phyloP scores from a whole-genome alignment of 1,140 invertebrate species.

The Leptopilina boulardi region DNA sequence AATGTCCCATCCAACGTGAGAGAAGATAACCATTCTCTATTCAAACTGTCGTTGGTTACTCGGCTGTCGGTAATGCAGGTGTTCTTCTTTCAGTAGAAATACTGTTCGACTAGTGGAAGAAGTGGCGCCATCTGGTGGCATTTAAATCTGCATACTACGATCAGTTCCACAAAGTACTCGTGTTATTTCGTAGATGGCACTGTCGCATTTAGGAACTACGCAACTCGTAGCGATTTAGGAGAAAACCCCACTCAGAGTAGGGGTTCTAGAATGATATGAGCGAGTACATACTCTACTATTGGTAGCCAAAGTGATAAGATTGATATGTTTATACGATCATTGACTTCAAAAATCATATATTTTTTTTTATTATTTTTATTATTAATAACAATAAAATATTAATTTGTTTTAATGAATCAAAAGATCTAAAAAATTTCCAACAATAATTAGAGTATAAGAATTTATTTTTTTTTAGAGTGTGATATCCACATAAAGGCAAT shows the following conservation, averaged over 20 bases:
- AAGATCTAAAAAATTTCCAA: neutral
- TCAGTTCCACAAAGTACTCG: neutral
- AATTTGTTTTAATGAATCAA: too few relatives aligned
- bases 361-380: too few relatives aligned
- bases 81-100: too few relatives aligned
- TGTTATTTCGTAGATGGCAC: neutral
- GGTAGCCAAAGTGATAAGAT: too few relatives aligned
- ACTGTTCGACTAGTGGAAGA: neutral
- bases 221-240: too few relatives aligned
- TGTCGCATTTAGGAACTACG: too few relatives aligned
- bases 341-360: too few relatives aligned
- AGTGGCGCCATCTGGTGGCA: neutral
- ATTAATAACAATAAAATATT: too few relatives aligned
- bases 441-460: neutral
- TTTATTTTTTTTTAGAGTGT: neutral
- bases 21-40: neutral
- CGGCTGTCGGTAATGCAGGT: neutral
- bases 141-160: neutral
- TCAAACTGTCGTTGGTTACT: neutral
- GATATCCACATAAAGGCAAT: neutral
- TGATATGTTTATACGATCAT: too few relatives aligned
- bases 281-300: too few relatives aligned
- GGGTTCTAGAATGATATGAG: too few relatives aligned
- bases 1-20: neutral
- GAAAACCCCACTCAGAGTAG: too few relatives aligned